Evolutionary conservation across 1,140 invertebrate species (phyloP).

Genomic region (Bombyx mandarina): DNA sequence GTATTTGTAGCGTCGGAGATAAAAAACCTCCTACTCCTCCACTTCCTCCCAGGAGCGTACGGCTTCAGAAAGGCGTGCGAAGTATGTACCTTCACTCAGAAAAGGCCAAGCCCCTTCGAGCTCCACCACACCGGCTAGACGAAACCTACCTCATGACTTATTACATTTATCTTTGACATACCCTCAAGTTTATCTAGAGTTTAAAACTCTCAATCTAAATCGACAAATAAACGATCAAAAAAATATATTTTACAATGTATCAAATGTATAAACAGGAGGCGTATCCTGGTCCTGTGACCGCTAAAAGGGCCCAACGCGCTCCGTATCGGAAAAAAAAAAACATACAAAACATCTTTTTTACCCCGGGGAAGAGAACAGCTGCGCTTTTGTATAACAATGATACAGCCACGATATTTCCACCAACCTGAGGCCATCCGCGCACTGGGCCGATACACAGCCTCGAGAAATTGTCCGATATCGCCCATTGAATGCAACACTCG

Average conservation of each 20-base stretch:
- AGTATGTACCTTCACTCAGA: no score
- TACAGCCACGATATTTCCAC: slow-evolving; percentile 57
- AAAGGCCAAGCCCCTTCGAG: no score
- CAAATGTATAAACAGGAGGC: slow-evolving; percentile 37
- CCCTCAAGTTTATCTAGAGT: no score
- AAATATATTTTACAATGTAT: slow-evolving; percentile 37
- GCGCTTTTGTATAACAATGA: slow-evolving; percentile 64
- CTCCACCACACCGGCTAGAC: no score
- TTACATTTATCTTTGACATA: no score
- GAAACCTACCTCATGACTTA: no score
- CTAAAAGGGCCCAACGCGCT: slow-evolving; percentile 43
- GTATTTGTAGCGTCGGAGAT: no score
- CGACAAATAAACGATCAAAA: not conserved
- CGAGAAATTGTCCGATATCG: slow-evolving; percentile 14
- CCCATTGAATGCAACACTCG: slow-evolving; percentile 6
- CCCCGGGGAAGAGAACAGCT: slow-evolving; percentile 62
- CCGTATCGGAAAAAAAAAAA: slow-evolving; percentile 40
- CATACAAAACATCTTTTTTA: slow-evolving; percentile 60
- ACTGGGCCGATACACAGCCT: slow-evolving; percentile 31
- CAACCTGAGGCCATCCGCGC: slow-evolving; percentile 54
- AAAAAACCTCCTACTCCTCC: no score
- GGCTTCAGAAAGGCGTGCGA: no score
- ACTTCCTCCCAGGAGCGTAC: no score
- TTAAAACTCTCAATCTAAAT: not conserved
- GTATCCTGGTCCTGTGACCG: slow-evolving; percentile 49